Conservation (phyloP, 2,113 vertebrate species). For the Daphoenositta chrysoptera region DNA sequence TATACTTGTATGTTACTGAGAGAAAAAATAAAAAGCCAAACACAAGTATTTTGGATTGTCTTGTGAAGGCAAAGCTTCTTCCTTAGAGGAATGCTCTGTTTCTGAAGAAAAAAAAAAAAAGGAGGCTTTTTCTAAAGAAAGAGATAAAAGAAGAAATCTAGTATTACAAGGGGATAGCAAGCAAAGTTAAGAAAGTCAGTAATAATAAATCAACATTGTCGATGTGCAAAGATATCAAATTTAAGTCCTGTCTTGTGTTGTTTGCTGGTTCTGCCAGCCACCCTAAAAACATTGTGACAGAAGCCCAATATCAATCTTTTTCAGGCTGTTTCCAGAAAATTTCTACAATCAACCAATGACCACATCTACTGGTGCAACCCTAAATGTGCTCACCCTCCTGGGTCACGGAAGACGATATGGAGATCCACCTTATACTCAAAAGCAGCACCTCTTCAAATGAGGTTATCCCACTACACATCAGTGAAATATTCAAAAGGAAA, state of each 20-base stretch:
- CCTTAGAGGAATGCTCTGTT: not conserved
- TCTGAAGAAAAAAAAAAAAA: rapidly evolving
- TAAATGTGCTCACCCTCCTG: not conserved
- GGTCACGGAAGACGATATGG: too few relatives aligned
- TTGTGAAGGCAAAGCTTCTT: not conserved
- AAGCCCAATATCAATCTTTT: not conserved
- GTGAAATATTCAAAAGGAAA: not conserved
- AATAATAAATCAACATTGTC: not conserved
- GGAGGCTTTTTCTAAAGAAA: rapidly evolving
- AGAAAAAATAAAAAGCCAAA: not conserved
- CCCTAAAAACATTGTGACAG: rapidly evolving
- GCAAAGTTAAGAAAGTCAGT: not conserved
- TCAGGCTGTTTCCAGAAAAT: not conserved
- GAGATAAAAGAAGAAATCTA: not conserved
- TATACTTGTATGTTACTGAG: rapidly evolving
- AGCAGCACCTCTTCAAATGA: not conserved
- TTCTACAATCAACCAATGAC: not conserved
- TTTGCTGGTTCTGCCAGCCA: not conserved
- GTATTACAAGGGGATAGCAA: rapidly evolving
- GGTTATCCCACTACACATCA: rapidly evolving
- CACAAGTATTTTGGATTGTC: not conserved
- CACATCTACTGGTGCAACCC: too few relatives aligned
- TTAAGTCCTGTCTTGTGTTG: not conserved
- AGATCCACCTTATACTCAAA: not conserved
- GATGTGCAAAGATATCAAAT: rapidly evolving